Base-by-base conservation (phyloP, 2,797 vertebrate species). In the Alca torda region DNA sequence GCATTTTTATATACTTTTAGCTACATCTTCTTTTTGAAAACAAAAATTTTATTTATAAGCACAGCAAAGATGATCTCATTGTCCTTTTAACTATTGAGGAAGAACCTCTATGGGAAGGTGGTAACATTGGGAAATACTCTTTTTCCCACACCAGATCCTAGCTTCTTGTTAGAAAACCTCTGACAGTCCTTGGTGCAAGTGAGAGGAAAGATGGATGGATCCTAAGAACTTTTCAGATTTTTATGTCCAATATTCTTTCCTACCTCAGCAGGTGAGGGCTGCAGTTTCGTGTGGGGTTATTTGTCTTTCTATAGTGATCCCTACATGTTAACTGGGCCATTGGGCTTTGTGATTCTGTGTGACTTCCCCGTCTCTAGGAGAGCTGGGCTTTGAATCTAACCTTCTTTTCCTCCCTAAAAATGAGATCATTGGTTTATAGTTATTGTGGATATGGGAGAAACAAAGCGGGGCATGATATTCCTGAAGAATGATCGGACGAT, bases 401-500 rank as follows among this genome's bases (percentile, higher is more conserved):
- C 31, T 45, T 31, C 15, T 50, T 80, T 67, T 76, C 16, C 28
- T 86, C 11, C 31, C 11, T 61, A 12, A 90, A 51, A 33, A 31
- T 51, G 7, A 73, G n/a, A 11, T 67, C 1, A 8, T 18, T 50
- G 10, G 0, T 3, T 74, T 87, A 76, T 46, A 87, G 17, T 60
- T 67, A 63, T 31, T 23, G 9, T 31, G 23, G 26, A 3, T 43
- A 37, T 54, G 24, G 18, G 17, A 53, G 28, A n/a, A 90, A 53
- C 31, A 79, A 73, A 86, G 64, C n/a, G 10, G 14, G 26, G 4
- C 5, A 13, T 31, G 23, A 54, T 48, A 41, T 31, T 46, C 17
- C 31, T 86, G 41, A 64, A 56, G n/a, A 59, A 39, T 39, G 4
- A 19, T 23, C 4, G 5, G 5, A 7, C 0, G 1, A 21, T 48